Evolutionary conservation across 35 echinoderm and acorn worm genomes (phyloP).

Genomic region (Ophiothrix spiculata): DNA sequence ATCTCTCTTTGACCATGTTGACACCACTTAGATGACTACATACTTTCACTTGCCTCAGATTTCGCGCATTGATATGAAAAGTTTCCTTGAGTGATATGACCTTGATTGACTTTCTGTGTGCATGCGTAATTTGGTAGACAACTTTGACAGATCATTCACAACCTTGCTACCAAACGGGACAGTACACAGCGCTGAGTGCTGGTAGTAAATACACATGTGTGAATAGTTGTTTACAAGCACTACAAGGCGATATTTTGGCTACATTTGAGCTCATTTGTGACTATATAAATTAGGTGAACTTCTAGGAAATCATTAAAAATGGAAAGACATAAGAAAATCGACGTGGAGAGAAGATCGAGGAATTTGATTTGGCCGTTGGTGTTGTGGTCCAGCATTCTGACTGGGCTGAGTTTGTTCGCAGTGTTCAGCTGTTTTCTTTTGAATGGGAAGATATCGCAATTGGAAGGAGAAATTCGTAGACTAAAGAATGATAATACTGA

Average conservation of each 20-base stretch:
- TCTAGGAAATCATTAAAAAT: neutral
- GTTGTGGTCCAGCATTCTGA: neutral
- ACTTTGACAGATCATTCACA: no score
- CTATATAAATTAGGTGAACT: no score
- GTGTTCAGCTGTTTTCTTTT: neutral
- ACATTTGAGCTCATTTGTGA: no score
- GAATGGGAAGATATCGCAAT: neutral
- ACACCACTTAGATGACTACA: no score
- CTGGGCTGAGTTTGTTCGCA: neutral
- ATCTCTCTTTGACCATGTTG: no score
- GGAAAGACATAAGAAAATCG: neutral
- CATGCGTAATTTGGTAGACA: constrained; percentile 9
- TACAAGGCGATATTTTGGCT: no score
- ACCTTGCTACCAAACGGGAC: no score
- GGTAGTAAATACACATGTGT: no score
- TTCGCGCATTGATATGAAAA: neutral
- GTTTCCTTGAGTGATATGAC: neutral
- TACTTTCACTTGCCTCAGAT: no score
- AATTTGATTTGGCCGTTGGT: neutral
- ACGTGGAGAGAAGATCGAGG: neutral
- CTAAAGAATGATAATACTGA: neutral
- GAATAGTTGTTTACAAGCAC: no score
- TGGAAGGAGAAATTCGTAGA: neutral
- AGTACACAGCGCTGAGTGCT: no score
- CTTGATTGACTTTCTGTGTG: neutral